Conservation (phyloP, 2,888 invertebrate genomes). For the Entomobrya proxima region DNA sequence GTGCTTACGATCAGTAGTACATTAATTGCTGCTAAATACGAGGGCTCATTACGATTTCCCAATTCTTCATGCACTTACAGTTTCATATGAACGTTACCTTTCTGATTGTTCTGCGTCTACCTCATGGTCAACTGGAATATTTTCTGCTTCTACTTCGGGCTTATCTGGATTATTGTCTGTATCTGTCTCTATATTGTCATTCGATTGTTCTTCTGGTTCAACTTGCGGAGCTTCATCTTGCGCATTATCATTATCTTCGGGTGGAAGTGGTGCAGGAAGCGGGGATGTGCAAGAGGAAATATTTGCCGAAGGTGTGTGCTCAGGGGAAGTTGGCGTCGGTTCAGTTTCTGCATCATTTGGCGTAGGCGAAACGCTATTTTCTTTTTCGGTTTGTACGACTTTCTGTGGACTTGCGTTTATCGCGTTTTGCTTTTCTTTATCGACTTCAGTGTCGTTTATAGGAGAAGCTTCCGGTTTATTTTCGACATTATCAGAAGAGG, state of each 20-base stretch:
- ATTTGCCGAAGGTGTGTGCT: background rate
- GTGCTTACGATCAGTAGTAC: no score
- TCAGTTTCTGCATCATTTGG: background rate
- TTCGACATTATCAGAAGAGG: background rate
- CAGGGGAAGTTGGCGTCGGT: background rate
- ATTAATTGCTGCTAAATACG: no score
- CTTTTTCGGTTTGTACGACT: background rate
- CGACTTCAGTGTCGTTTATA: background rate
- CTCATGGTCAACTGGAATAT: background rate
- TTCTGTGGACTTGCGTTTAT: background rate
- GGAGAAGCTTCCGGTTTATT: background rate
- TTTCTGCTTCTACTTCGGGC: background rate
- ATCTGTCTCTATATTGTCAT: no score
- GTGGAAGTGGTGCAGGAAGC: background rate
- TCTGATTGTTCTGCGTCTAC: conserved; percentile 13
- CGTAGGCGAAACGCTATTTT: background rate
- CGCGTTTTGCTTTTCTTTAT: background rate
- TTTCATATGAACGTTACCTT: conserved; percentile 17
- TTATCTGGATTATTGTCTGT: no score
- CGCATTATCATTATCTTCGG: background rate
- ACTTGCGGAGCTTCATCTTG: background rate
- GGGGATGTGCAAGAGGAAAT: background rate
- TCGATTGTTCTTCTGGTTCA: background rate
- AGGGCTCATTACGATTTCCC: background rate
- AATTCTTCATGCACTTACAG: background rate